A percentile compares a stretch with the other conserved stretches of the same genome.
Evolutionary conservation across 1,140 invertebrate genomes (phyloP).

Genomic region (Periplaneta americana): DNA sequence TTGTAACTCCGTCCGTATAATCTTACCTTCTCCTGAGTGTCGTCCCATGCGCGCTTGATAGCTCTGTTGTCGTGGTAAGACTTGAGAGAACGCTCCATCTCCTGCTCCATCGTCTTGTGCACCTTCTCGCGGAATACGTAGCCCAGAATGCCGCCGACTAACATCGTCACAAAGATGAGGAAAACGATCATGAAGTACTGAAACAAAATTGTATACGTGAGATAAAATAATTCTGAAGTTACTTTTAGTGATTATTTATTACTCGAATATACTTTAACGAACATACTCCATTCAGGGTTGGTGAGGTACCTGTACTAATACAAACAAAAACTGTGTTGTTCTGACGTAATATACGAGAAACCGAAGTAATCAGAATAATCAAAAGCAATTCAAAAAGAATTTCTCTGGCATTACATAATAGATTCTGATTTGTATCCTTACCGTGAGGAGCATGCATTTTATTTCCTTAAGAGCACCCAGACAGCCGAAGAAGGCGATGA

Average conservation of each 20-base stretch:
- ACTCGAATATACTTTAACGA: too few relatives aligned
- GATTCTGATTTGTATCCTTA: too few relatives aligned
- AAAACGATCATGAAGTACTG: slow-evolving; percentile 85
- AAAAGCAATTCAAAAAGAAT: too few relatives aligned
- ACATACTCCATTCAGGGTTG: too few relatives aligned
- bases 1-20: too few relatives aligned
- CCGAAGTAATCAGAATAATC: too few relatives aligned
- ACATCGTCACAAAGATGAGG: slow-evolving; percentile 78
- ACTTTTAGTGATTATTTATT: too few relatives aligned
- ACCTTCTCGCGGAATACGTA: slow-evolving; percentile 83
- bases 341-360: too few relatives aligned
- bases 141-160: slow-evolving; percentile 82
- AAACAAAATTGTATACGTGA: slow-evolving; percentile 34
- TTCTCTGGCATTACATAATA: too few relatives aligned
- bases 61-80: slow-evolving; percentile 56
- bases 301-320: too few relatives aligned
- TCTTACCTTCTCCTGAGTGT: slow-evolving; percentile 60
- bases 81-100: slow-evolving; percentile 70
- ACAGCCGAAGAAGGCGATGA: slow-evolving; percentile 81
- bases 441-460: slow-evolving; percentile 82
- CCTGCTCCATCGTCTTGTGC: slow-evolving; percentile 59
- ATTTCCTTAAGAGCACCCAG: slow-evolving; percentile 81
- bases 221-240: too few relatives aligned
- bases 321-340: too few relatives aligned
- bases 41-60: slow-evolving; percentile 76